Evolutionary conservation across 2,888 invertebrate species (phyloP).

Genomic region (Heterodera filipjevi): DNA sequence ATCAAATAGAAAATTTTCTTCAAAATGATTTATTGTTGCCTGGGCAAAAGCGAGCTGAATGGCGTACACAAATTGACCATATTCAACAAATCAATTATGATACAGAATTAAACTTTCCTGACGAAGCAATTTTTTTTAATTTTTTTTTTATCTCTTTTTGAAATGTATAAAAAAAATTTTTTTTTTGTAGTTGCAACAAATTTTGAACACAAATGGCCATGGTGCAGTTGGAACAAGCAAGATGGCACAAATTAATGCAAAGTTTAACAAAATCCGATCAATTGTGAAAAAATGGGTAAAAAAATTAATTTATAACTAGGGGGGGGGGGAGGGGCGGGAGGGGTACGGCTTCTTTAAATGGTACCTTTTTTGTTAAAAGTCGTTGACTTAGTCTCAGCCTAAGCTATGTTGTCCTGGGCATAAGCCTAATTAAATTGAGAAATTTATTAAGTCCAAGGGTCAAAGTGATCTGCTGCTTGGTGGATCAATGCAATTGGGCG

Average conservation of each 20-base stretch:
- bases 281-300: background rate
- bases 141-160: too few relatives aligned
- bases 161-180: too few relatives aligned
- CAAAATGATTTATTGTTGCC: background rate
- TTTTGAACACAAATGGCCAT: background rate
- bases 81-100: constrained; percentile 1
- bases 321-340: too few relatives aligned
- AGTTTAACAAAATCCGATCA: background rate
- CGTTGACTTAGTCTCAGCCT: too few relatives aligned
- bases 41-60: background rate
- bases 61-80: background rate
- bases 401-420: too few relatives aligned
- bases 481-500: background rate
- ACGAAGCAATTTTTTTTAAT: too few relatives aligned
- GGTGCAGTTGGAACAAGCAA: background rate
- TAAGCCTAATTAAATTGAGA: too few relatives aligned
- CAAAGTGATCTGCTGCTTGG: background rate
- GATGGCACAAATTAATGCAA: background rate
- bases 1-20: background rate
- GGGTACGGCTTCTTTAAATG: too few relatives aligned
- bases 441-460: background rate
- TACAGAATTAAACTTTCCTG: too few relatives aligned
- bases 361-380: too few relatives aligned
- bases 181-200: background rate
- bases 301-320: background rate